Evolutionary conservation across 2,888 invertebrate genomes (phyloP).

Genomic region (Cheiracanthium punctorium): DNA sequence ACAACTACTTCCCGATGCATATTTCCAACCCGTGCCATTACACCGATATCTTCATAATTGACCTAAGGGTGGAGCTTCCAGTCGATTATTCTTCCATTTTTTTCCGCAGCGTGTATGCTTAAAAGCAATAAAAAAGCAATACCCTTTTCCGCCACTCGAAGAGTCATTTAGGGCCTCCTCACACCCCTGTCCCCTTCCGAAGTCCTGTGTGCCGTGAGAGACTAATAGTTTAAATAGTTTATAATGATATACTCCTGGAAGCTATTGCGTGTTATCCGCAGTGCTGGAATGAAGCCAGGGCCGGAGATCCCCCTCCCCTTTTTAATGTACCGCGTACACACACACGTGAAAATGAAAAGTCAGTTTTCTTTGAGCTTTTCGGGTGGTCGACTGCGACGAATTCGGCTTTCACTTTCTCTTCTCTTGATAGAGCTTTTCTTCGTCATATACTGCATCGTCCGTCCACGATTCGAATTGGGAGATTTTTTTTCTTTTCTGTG

Average conservation of each 20-base stretch:
- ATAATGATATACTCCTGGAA: neutral
- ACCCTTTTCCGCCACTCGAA: neutral
- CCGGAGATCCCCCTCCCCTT: neutral
- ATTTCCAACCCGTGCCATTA: no score
- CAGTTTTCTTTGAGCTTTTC: neutral
- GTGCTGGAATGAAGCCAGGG: neutral
- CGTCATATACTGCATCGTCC: neutral
- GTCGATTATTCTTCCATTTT: neutral
- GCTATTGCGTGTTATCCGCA: neutral
- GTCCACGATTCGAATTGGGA: no score
- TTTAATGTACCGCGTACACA: neutral
- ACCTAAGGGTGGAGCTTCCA: neutral
- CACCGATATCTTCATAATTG: neutral
- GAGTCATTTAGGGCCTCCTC: neutral
- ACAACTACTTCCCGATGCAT: no score
- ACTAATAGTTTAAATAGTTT: conserved; percentile 10
- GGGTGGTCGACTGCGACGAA: neutral
- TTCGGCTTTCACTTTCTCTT: neutral
- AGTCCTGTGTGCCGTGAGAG: neutral
- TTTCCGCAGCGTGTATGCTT: neutral
- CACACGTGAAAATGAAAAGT: neutral
- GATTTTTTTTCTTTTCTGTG: no score
- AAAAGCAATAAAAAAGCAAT: neutral
- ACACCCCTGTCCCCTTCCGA: neutral
- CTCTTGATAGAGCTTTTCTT: neutral